Evolutionary conservation across 1,140 invertebrate species (phyloP).

Genomic region (Nephotettix cincticeps): DNA sequence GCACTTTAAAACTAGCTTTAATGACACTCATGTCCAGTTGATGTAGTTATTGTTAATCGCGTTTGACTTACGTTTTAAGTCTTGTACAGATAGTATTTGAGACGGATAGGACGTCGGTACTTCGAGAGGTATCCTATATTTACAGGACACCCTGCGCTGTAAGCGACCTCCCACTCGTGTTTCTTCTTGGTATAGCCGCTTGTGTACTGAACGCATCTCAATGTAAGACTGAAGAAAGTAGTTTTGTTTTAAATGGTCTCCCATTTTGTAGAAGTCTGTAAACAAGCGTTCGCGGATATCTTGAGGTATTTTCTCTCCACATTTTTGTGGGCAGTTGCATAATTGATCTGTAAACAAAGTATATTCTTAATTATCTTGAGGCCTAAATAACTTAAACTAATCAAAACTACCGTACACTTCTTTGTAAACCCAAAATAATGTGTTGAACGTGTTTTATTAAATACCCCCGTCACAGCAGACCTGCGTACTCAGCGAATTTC

Average conservation of each 20-base stretch:
- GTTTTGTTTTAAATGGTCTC: constrained; percentile 50
- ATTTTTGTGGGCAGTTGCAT: constrained; percentile 56
- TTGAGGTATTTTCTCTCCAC: constrained; percentile 50
- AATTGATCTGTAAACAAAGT: constrained; percentile 40
- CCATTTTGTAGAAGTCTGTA: constrained; percentile 51
- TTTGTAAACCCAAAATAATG: too few relatives aligned
- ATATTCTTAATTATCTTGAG: background rate
- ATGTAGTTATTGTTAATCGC: too few relatives aligned
- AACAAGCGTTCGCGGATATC: constrained; percentile 49
- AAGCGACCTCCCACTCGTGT: constrained; percentile 36
- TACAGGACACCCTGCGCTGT: constrained; percentile 50
- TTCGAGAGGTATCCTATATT: constrained; percentile 48
- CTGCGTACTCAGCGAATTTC: too few relatives aligned
- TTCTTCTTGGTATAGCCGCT: constrained; percentile 36
- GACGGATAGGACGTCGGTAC: constrained; percentile 14
- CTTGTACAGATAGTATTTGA: background rate
- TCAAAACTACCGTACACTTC: too few relatives aligned
- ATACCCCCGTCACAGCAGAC: too few relatives aligned
- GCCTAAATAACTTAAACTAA: too few relatives aligned
- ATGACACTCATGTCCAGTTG: too few relatives aligned
- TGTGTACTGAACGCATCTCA: constrained; percentile 45
- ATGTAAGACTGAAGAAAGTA: constrained; percentile 50
- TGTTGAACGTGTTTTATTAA: too few relatives aligned
- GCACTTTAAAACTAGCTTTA: too few relatives aligned
- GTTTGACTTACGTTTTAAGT: constrained; percentile 19